Conservation (phyloP, 2,113 vertebrate species). For the Bos javanicus region DNA sequence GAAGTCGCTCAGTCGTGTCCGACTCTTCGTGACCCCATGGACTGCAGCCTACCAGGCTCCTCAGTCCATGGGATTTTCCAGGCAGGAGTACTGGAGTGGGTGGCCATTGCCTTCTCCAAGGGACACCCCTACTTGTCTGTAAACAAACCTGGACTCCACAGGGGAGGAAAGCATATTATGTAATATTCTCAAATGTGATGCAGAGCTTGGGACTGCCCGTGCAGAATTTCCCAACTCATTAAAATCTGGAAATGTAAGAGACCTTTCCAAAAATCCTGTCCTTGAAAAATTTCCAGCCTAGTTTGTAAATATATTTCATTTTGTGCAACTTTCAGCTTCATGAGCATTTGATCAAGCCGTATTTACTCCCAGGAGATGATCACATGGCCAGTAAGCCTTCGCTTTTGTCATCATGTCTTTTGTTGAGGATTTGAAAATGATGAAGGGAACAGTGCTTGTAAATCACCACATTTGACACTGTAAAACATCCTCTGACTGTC, state of each 20-base stretch:
- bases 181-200: neutral
- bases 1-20: too few species aligned
- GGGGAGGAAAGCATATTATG: neutral
- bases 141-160: neutral
- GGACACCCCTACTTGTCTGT: neutral
- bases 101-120: too few species aligned
- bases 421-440: neutral
- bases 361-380: neutral
- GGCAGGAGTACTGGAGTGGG: too few species aligned
- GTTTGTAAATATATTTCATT: neutral
- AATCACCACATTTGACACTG: neutral
- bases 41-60: too few species aligned
- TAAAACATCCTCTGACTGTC: neutral
- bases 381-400: neutral
- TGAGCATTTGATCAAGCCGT: neutral
- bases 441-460: neutral
- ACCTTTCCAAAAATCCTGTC: neutral
- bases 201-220: neutral
- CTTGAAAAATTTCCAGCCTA: neutral
- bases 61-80: too few species aligned
- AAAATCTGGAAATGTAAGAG: neutral
- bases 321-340: neutral
- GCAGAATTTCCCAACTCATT: neutral
- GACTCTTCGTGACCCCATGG: too few species aligned
- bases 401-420: neutral